Conservation (phyloP, 2,797 vertebrate species). For the Manis pentadactyla region DNA sequence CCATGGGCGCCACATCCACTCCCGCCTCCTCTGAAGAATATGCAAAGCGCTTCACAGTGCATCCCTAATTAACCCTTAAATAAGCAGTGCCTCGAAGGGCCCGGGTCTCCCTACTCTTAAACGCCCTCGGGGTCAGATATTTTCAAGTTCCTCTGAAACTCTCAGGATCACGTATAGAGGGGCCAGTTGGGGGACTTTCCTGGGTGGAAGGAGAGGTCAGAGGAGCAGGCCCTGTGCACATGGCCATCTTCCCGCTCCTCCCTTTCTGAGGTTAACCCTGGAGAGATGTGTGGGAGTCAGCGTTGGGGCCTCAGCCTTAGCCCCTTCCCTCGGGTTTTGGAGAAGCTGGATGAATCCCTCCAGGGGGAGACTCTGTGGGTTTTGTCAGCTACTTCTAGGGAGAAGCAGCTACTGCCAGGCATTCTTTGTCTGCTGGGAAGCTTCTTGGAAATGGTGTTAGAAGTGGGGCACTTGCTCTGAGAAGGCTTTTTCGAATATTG, state of each 20-base stretch:
- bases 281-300: too few relatives aligned
- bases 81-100: not conserved
- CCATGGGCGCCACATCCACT: not conserved
- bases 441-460: not conserved
- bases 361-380: rapidly evolving
- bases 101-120: not conserved
- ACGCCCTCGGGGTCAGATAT: not conserved
- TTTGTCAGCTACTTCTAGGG: not conserved
- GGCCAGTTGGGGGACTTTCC: not conserved
- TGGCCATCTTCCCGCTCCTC: not conserved
- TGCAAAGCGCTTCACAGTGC: not conserved
- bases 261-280: rapidly evolving
- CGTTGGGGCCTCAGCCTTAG: not conserved
- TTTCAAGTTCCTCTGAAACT: not conserved
- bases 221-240: rapidly evolving
- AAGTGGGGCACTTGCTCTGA: not conserved
- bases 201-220: not conserved
- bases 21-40: not conserved
- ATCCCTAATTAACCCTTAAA: not conserved
- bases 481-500: not conserved
- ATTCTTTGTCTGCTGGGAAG: not conserved
- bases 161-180: not conserved
- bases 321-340: not conserved
- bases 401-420: not conserved
- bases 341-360: not conserved